phyloP scores from a whole-genome alignment of 2,888 invertebrate species.

The Tetramorium bicarinatum region DNA sequence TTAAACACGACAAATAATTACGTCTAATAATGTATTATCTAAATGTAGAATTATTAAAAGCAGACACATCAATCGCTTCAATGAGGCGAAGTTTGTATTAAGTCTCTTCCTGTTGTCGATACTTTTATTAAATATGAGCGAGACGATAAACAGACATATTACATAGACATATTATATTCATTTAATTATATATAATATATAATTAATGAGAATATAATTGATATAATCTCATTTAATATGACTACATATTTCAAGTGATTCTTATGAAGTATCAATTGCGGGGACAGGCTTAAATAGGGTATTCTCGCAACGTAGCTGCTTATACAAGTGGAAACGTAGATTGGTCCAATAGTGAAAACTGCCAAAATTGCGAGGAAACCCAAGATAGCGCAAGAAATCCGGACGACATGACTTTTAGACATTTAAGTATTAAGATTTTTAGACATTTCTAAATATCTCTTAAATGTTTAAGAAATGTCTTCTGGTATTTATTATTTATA shows the following conservation, averaged over 20 bases:
- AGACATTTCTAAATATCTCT: constrained; percentile 2
- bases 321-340: constrained; percentile 49
- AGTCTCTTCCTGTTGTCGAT: constrained; percentile 10
- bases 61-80: constrained; percentile 40
- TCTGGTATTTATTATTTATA: constrained; percentile 8
- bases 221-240: too few species aligned
- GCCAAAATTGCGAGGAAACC: constrained; percentile 56
- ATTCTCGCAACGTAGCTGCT: constrained; percentile 50
- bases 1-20: constrained; percentile 62
- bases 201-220: not conserved
- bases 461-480: not conserved
- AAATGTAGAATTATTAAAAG: constrained; percentile 63
- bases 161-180: not conserved
- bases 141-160: not conserved
- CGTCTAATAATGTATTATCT: constrained; percentile 60
- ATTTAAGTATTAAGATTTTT: constrained; percentile 9
- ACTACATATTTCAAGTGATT: not conserved
- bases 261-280: constrained; percentile 8
- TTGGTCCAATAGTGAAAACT: constrained; percentile 68
- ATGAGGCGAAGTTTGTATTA: constrained; percentile 19
- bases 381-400: constrained; percentile 10
- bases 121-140: not conserved
- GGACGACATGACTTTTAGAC: not conserved
- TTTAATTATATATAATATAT: not conserved
- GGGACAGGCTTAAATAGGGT: not conserved